These are phyloP conservation scores for Cerastis rubricosa DNA, from an alignment of 2,888 invertebrate species.

Conservation along the genomic window DNA sequence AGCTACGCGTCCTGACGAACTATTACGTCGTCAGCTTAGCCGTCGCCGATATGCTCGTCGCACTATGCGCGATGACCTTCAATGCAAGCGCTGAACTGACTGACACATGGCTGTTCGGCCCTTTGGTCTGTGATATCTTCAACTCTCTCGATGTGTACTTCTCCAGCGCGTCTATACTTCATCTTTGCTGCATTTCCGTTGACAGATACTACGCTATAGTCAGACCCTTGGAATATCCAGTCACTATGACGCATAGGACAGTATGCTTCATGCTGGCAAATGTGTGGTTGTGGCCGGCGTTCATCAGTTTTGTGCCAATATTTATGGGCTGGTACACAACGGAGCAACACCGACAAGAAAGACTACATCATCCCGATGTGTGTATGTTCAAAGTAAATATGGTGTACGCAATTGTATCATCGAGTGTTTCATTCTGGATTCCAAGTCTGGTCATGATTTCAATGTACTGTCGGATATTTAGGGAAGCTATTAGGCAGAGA, in stretches of 20 bases:
- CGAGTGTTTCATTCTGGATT: conserved; percentile 98
- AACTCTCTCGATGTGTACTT: conserved; percentile 98
- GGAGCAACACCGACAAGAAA: conserved; percentile 92
- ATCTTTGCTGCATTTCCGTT: conserved; percentile 98
- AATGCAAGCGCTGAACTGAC: conserved; percentile 97
- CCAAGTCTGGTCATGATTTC: conserved; percentile 97
- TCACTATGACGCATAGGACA: conserved; percentile 96
- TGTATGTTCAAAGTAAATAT: conserved; percentile 96
- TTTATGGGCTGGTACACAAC: conserved; percentile 99
- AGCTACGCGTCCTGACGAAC: conserved; percentile 97
- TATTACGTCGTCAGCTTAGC: conserved; percentile 99
- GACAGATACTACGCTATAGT: conserved; percentile 98
- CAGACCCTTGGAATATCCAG: conserved; percentile 97
- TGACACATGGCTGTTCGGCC: conserved; percentile 97
- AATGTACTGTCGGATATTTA: conserved; percentile 96
- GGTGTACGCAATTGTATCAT: conserved; percentile 96
- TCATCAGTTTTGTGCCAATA: conserved; percentile 98
- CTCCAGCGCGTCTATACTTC: conserved; percentile 97
- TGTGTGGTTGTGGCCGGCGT: conserved; percentile 97
- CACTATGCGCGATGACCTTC: conserved; percentile 97
- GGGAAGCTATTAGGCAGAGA: conserved; percentile 95
- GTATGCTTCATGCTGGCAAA: conserved; percentile 96
- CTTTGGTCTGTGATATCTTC: conserved; percentile 98
- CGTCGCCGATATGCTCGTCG: conserved; percentile 98
- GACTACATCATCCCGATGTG: conserved; percentile 92